These are phyloP conservation scores for Sialia sialis DNA, from an alignment of 2,113 vertebrate genomes.

Conservation along the genomic window DNA sequence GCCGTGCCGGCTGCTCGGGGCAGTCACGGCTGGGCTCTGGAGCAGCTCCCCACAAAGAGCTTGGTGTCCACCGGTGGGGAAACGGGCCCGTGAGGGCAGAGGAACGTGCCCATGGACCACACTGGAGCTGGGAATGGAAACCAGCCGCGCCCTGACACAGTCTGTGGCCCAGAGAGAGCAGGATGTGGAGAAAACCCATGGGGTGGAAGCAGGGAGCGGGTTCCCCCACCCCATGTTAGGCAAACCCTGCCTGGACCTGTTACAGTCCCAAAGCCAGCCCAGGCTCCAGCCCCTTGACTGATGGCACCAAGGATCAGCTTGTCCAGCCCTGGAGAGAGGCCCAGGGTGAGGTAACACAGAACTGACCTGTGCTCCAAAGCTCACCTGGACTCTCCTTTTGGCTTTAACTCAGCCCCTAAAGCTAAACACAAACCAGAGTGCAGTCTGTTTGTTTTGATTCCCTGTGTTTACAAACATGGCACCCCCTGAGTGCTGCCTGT, in stretches of 20 bases:
- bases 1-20: accelerated
- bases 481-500: accelerated
- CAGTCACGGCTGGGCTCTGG: accelerated
- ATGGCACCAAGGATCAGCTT: neutral
- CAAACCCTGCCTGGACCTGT: neutral
- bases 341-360: neutral
- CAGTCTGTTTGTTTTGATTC: accelerated
- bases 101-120: accelerated
- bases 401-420: neutral
- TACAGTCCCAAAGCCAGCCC: neutral
- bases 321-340: neutral
- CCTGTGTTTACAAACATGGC: accelerated
- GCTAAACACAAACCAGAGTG: neutral
- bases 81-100: neutral
- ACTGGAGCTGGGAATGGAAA: neutral
- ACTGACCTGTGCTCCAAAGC: neutral
- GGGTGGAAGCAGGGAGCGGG: neutral
- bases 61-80: neutral
- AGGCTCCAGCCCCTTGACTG: accelerated
- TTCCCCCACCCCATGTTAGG: too few relatives aligned
- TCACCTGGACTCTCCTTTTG: neutral
- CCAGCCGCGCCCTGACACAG: accelerated
- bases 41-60: neutral
- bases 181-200: neutral
- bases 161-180: accelerated